phyloP scores from a whole-genome alignment of 2,888 invertebrate genomes.

The Hyalella azteca region DNA sequence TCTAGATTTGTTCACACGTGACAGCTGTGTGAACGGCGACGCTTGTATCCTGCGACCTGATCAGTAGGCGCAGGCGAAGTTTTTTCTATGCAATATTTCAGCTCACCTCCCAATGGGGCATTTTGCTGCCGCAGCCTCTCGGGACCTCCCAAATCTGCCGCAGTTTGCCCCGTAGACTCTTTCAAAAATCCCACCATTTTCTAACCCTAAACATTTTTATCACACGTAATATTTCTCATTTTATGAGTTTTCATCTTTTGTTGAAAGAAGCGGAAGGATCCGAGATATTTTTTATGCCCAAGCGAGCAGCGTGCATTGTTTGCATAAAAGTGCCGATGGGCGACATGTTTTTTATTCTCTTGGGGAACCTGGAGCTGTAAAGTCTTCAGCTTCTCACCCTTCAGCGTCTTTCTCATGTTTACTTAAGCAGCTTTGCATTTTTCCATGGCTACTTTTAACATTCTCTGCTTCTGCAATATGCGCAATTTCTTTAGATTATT shows the following conservation, averaged over 20 bases:
- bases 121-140: background rate
- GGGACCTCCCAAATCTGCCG: background rate
- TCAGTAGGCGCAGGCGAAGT: too few species aligned
- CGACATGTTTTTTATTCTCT: constrained; percentile 26
- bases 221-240: constrained; percentile 32
- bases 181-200: constrained; percentile 28
- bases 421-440: constrained; percentile 2
- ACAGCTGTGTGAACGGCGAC: too few species aligned
- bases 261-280: constrained; percentile 36
- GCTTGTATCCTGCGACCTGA: too few species aligned
- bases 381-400: background rate
- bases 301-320: constrained; percentile 36
- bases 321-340: constrained; percentile 36
- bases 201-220: constrained; percentile 33
- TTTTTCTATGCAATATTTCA: too few species aligned
- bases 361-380: background rate
- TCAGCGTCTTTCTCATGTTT: constrained; percentile 26
- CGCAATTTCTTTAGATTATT: too few species aligned
- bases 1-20: too few species aligned
- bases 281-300: constrained; percentile 33
- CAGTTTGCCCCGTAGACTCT: constrained; percentile 8
- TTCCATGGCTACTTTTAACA: too few species aligned
- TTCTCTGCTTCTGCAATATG: too few species aligned
- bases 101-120: background rate
- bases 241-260: constrained; percentile 36